Evolutionary conservation across 1,140 invertebrate genomes (phyloP), one percentile per base, ranked within the genome.

Genomic region (Brachionus sp.): DNA sequence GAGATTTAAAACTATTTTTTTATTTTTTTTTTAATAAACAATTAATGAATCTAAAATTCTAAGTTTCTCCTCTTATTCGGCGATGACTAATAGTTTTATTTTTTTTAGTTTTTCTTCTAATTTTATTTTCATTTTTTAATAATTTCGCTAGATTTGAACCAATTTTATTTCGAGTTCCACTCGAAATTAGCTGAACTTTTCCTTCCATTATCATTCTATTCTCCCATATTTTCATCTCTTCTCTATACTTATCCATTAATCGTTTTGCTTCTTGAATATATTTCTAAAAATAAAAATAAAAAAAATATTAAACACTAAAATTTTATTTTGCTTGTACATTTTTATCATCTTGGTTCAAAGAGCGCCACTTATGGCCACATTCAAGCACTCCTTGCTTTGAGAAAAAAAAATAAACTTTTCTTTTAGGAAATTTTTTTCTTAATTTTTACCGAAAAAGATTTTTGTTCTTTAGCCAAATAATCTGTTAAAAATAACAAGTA

Each of bases 121-220:
- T n/a, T 73, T 42, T 70, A 25, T 25, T 66, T 66, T 9, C 19
- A 25, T 13, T 66, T 13, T 70, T 46, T 9, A 75, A 1, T 1
- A 29, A 46, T 46, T 75, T 70, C 16, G 5, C n/a, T n/a, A 39
- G 16, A 25, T 50, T 29, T 13, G 39, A 78, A 12, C 19, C 25
- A 16, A 35, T 78, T 53, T 78, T 62, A 12, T 29, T 25, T 10
- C 46, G 39, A 16, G 73, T 77, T 42, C 46, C 37, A 5, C 23
- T 37, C n/a, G 42, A 23, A 9, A 80, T 62, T 25, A 80, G 12
- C 4, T 66, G 23, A 25, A 57, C 12, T 19, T 80, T 80, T 39
- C 77, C 77, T 62, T 80, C 50, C 16, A 80, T 35, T 6, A 80
- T 42, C 77, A 80, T 80, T 39, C 33, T 35, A 25, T 66, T 80